Evolutionary conservation across 2,113 vertebrate genomes (phyloP).

Genomic region (Tetrax tetrax): DNA sequence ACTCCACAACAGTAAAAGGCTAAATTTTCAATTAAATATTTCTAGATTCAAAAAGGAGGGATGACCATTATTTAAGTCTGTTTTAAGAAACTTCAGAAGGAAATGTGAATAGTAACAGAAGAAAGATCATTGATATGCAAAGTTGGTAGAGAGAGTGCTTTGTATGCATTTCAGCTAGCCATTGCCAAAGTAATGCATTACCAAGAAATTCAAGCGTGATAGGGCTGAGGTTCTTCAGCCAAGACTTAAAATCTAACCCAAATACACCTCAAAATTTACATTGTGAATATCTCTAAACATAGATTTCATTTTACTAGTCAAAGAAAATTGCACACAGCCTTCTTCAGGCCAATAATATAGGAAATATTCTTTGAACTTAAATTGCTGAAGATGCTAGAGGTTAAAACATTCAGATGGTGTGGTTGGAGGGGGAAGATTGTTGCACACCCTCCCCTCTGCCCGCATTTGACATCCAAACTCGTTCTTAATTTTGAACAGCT

Average conservation of each 20-base stretch:
- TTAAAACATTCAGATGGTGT: not conserved
- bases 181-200: not conserved
- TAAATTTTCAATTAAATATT: not conserved
- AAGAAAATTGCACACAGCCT: not conserved
- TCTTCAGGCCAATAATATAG: not conserved
- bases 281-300: not conserved
- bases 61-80: not conserved
- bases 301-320: not conserved
- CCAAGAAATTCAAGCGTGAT: not conserved
- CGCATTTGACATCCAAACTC: not conserved
- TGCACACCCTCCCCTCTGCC: rapidly evolving
- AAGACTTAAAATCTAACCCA: not conserved
- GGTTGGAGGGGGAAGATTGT: not conserved
- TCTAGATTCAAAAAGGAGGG: not conserved
- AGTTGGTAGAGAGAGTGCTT: not conserved
- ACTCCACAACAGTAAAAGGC: not conserved
- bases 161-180: slow-evolving; percentile 11
- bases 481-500: not conserved
- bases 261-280: not conserved
- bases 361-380: not conserved
- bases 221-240: not conserved
- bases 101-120: not conserved
- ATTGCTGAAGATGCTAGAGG: not conserved
- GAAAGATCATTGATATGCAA: slow-evolving; percentile 5
- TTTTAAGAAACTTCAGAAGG: not conserved